Percentiles rank a stretch among this genome's conserved stretches.
Evolutionary conservation across 2,113 vertebrate genomes (phyloP).

Genomic region (Capreolus pygargus): DNA sequence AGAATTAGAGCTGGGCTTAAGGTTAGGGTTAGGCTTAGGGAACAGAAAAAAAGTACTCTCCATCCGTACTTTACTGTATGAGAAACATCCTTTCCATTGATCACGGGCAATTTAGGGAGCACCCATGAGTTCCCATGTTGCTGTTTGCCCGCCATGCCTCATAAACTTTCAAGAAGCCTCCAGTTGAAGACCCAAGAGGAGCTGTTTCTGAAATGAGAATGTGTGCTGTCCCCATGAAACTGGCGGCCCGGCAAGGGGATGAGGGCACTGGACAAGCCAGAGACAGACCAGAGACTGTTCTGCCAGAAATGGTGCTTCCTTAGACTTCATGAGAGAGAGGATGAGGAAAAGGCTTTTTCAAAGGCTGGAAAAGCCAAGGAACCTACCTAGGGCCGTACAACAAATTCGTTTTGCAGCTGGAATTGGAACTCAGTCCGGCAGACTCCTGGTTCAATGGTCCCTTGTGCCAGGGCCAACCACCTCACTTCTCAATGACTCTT

Average conservation of each 20-base stretch:
- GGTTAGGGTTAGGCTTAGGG: not conserved
- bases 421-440: not conserved
- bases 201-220: not conserved
- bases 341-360: not conserved
- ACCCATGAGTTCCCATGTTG: not conserved
- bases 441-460: not conserved
- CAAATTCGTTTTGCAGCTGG: not conserved
- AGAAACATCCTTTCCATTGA: not conserved
- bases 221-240: not conserved
- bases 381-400: not conserved
- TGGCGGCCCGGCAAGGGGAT: not conserved
- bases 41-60: not conserved
- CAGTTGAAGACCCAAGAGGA: not conserved
- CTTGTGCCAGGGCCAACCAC: not conserved
- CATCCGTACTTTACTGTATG: not conserved
- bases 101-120: not conserved
- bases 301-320: not conserved
- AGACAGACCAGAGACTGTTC: not conserved
- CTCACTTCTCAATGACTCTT: not conserved
- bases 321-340: not conserved
- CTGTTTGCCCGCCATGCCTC: not conserved
- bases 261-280: not conserved
- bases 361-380: not conserved
- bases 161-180: not conserved
- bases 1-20: not conserved